Evolutionary conservation across 2,888 invertebrate species (phyloP), one percentile per base, ranked within the genome.

Genomic region (Ornithoptera priamus): DNA sequence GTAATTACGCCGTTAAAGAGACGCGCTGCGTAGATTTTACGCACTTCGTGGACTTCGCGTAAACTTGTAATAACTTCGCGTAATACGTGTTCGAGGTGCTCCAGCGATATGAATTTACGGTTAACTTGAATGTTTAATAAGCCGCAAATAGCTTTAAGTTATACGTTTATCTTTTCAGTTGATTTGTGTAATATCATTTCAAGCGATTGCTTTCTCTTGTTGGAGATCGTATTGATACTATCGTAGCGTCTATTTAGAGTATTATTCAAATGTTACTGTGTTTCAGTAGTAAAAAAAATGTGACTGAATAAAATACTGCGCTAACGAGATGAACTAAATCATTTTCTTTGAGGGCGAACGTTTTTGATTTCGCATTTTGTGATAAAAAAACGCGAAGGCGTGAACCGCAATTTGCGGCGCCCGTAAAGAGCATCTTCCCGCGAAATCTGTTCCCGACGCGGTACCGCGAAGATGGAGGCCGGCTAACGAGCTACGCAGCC

Each of bases 401-500:
- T 85, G 86, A 85, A 85, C 83, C 83, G 81, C 84, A 85, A 86
- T 85, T 85, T 80, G 77, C 79, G 75, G 76, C 46, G 12, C 8
- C 64, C 59, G 67, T 30, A 63, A 69, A 69, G 59, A 69, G 61
- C 90, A 88, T 89, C 88, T 88, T 90, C 85, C 85, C 86, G 87
- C 89, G 90, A 92, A 92, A 92, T 92, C 92, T 90, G 91, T 86
- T 87, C 81, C 82, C 74, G 63, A 72, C 75, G 81, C 82, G 85
- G 87, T 85, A 89, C 87, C 86, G 86, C 79, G 85, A 89, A 90
- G 90, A 90, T 87, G 88, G 87, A 88, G 86, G 84, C 77, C 76
- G 79, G 83, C 89, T 91, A 92, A 92, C 92, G 92, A 90, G 89
- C 79, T 86, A 82, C 85, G 87, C 85, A 85, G 84, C 87, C 84